Evolutionary conservation across 2,888 invertebrate genomes (phyloP).

Genomic region (Apeira syringaria): DNA sequence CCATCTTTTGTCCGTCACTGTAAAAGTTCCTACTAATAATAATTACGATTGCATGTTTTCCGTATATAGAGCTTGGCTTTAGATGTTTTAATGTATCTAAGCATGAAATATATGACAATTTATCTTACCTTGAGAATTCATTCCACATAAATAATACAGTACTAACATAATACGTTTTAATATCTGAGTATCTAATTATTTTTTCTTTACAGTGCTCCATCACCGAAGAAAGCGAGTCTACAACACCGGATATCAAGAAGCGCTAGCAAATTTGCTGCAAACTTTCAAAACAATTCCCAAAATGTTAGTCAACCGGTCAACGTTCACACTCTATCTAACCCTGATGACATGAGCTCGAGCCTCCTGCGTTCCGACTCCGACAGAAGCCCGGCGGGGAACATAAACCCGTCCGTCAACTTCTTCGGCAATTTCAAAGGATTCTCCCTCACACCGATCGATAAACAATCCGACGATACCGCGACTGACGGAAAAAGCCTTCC

Average conservation of each 20-base stretch:
- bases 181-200: not conserved
- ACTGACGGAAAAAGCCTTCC: slow-evolving; percentile 12
- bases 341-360: slow-evolving; percentile 89
- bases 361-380: slow-evolving; percentile 83
- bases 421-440: slow-evolving; percentile 95
- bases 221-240: slow-evolving; percentile 72
- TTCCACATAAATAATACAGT: too few relatives aligned
- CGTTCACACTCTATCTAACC: slow-evolving; percentile 82
- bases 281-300: slow-evolving; percentile 66
- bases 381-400: slow-evolving; percentile 68
- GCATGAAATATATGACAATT: too few relatives aligned
- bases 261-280: slow-evolving; percentile 74
- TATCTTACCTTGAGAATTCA: too few relatives aligned
- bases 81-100: too few relatives aligned
- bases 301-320: slow-evolving; percentile 63
- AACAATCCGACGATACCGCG: slow-evolving; percentile 52
- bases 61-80: too few relatives aligned
- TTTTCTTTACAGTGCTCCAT: slow-evolving; percentile 57
- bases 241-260: slow-evolving; percentile 73
- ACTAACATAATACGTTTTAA: too few relatives aligned
- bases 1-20: too few relatives aligned
- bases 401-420: slow-evolving; percentile 84
- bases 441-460: slow-evolving; percentile 87
- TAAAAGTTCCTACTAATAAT: too few relatives aligned
- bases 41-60: too few relatives aligned